Base-by-base conservation (phyloP, 2,797 vertebrate species). In the Mormyrus proboscirostris region DNA sequence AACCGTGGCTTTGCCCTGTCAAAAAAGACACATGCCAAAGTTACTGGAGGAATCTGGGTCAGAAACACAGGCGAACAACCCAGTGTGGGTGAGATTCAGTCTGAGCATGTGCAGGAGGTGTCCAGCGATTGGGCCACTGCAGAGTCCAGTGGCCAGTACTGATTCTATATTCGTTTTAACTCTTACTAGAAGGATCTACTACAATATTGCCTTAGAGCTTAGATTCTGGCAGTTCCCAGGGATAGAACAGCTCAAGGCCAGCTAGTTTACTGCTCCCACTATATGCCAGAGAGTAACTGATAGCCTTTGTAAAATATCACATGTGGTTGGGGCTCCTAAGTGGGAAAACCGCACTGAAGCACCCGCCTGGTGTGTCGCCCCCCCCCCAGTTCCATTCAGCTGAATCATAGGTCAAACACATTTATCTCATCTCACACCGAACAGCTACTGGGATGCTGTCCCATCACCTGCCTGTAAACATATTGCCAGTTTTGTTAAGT, bases 251-350 rank as follows among this genome's bases (percentile, higher is more conserved):
- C 29, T 73, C 47, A 86, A 73, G 84, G 49, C 29, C 83, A 69
- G 44, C 49, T 44, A 33, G 8, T 44, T 62, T 41, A 59, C 86
- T 22, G 55, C 6, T 83, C 47, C 19, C 29, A 41, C 59, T 89
- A n/a, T 50, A 73, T 10, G 25, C 59, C 44, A 25, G 22, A 55
- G 25, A 53, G 82, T 69, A 89, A 89, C 89, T 41, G 89, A 89
- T 47, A 41, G 83, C 59, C 12, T n/a, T 49, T 44, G 83, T 69
- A 55, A 86, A 89, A 89, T 86, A 41, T 84, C 22, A 2, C 84
- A 73, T 86, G 79, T 49, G 22, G 55, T 83, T n/a, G 14, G 33
- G 51, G 82, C 53, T 57, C 82, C 55, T 8, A 9, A 62, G 19
- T 22, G 6, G 53, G 51, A 14, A 41, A 83, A 57, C 55, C 9